Conservation (phyloP, 1,140 invertebrate species). For the Diuraphis noxia region DNA sequence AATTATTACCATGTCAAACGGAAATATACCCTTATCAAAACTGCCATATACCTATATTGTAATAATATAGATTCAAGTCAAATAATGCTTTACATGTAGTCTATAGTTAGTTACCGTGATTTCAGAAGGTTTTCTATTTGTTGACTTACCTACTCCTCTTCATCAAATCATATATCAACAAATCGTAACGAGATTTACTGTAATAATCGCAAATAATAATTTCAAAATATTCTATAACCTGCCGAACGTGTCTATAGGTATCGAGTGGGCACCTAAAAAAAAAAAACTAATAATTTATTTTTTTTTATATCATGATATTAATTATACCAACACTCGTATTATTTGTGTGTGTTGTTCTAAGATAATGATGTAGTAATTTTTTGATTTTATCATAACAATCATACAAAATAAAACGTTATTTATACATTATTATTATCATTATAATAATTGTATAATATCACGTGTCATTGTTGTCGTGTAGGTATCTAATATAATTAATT, state of each 20-base stretch:
- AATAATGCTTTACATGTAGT: not conserved
- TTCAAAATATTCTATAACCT: not conserved
- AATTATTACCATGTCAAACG: slow-evolving; percentile 7
- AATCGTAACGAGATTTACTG: not conserved
- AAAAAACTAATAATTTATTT: no score
- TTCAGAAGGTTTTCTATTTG: not conserved
- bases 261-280: no score
- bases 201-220: not conserved
- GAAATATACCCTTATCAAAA: slow-evolving; percentile 25
- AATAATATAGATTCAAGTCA: not conserved
- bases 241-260: not conserved
- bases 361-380: no score
- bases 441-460: no score
- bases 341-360: no score
- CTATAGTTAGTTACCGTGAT: not conserved
- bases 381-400: no score
- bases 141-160: not conserved
- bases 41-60: not conserved
- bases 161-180: not conserved
- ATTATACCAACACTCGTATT: no score
- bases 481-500: no score
- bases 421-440: no score
- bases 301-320: no score
- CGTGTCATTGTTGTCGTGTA: no score
- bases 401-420: no score